Evolutionary conservation across 2,113 vertebrate genomes (phyloP), one percentile per base, ranked within the genome.

Genomic region (Sorex fumeus): DNA sequence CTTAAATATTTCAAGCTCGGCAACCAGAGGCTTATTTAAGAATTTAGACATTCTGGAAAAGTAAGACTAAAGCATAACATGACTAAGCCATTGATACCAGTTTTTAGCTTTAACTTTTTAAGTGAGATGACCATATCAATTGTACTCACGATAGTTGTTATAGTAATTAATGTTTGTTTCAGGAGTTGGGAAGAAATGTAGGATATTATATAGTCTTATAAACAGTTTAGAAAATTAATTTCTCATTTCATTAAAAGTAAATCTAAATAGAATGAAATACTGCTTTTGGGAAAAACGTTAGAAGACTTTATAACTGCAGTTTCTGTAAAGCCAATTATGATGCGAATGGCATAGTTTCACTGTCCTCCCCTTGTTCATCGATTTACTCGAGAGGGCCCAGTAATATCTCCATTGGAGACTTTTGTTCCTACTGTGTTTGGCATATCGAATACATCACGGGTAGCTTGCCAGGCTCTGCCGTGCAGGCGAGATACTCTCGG

Each of bases 1-100:
- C 98, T 98, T 98, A 98, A 99, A 98, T 98, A 99, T 97, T 98
- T 98, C 98, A 99, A 98, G 97, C 99, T 99, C 88, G 98, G 98
- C 98, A 99, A 98, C 98, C 99, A 97, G 13, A 98, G 98, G 97
- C 99, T 99, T 98, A 98, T 98, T 97, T 98, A 98, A 97, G 98
- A 98, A 95, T 99, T 99, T 87, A 98, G 98, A 72, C 98, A 98
- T 97, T 99, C 99, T 93, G 98, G 98, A 94, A 98, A 98, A 76
- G 98, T 98, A 97, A 99, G 98, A 95, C 98, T 98, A 34, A 98
- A 98, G 94, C 98, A 98, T 96, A 98, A 98, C 98, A 11, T 36
- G 30, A 27, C 27, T 28, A 21, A 60, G 40, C 1, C 40, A 19
- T 8, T 80, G 10, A 72, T n/a, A 27, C 10, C 28, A 62, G 36